Evolutionary conservation across 2,113 vertebrate genomes (phyloP), one percentile per base, ranked within the genome.

Genomic region (Sinocyclocheilus maitianheensis): DNA sequence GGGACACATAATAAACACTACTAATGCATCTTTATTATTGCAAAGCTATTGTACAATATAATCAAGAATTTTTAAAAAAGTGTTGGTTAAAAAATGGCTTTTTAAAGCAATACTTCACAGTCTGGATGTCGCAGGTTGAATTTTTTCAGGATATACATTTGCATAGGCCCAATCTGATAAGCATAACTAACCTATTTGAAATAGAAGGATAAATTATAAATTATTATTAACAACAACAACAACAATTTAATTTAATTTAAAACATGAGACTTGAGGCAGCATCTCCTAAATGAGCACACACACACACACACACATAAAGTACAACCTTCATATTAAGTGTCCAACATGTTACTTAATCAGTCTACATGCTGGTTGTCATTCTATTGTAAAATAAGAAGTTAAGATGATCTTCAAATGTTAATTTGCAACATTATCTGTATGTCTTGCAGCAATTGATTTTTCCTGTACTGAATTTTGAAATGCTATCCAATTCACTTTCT

Each of bases 401-500:
- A n/a, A 43, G 37, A 12, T 43, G 6, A 74, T 46, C 40, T 46
- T 43, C 9, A 13, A n/a, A n/a, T 1, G 4, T 11, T 46, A 4
- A 22, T n/a, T 74, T 43, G 8, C 1, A 74, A 74, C 18, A 43
- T 43, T 72, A 18, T 69, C 7, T 69, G 30, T 3, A 37, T 69
- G 3, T 20, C 65, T 53, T 53, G 12, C 6, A 77, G 3, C n/a
- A 53, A 55, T 20, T 34, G 3, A 58, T 77, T 34, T 58, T 78
- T 60, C 10, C 26, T 58, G 24, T 55, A 34, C 2, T 34, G 34
- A 63, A 80, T 46, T 58, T 20, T 58, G 58, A 80, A 22, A 77
- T 58, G 16, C 11, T 37, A 20, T 77, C 16, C 9, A 63, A 43
- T 63, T 77, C 75, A 77, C 75, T 30, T 77, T 80, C 58, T 63